Evolutionary conservation across 2,113 vertebrate species (phyloP).

Genomic region (Datnioides undecimradiatus): DNA sequence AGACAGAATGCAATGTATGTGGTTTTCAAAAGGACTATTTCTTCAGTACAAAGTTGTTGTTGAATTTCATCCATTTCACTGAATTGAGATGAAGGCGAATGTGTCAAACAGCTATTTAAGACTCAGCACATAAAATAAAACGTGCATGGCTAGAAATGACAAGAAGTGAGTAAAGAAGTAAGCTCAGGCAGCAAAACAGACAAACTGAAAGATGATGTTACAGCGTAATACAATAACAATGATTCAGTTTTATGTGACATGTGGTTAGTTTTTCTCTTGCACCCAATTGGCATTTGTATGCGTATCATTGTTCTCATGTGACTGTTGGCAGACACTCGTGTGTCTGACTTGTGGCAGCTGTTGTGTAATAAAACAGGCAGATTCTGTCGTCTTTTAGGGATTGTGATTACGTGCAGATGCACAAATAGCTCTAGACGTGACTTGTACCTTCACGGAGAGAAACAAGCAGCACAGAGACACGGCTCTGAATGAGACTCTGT

Average conservation of each 20-base stretch:
- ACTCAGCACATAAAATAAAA: not conserved
- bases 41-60: not conserved
- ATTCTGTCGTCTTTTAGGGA: conserved; percentile 27
- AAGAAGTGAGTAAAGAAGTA: not conserved
- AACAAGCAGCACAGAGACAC: conserved; percentile 6
- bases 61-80: not conserved
- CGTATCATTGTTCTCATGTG: conserved; percentile 37
- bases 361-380: conserved; percentile 31
- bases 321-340: conserved; percentile 36
- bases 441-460: conserved; percentile 8
- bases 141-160: not conserved
- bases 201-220: not conserved
- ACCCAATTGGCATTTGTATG: conserved; percentile 32
- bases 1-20: not conserved
- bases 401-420: conserved; percentile 15
- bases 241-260: not conserved
- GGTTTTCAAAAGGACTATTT: conserved; percentile 1
- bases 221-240: not conserved
- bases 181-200: not conserved
- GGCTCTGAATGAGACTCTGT: conserved; percentile 34
- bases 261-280: conserved; percentile 15
- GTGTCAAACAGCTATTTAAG: not conserved
- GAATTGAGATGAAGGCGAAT: not conserved
- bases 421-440: conserved; percentile 2
- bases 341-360: conserved; percentile 48